Evolutionary conservation across 2,888 invertebrate species (phyloP).

Genomic region (Mechanitis messenoides): DNA sequence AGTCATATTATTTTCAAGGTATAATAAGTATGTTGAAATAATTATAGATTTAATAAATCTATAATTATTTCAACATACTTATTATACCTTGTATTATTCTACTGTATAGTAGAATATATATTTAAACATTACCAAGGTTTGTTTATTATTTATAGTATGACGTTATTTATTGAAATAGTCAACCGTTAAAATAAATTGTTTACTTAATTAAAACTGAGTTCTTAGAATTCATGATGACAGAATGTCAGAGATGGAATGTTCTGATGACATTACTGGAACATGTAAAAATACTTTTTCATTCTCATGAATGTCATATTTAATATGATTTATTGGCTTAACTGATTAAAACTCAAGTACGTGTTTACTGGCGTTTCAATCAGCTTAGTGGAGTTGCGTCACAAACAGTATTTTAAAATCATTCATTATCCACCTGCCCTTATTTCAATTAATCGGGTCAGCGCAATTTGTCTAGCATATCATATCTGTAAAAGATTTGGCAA

Average conservation of each 20-base stretch:
- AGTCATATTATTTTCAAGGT: too few species aligned
- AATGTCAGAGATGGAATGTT: neutral
- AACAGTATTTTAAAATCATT: neutral
- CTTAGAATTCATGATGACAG: slow-evolving; percentile 9
- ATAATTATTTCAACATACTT: too few species aligned
- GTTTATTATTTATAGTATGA: slow-evolving; percentile 5
- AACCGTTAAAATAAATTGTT: slow-evolving; percentile 17
- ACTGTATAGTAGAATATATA: neutral
- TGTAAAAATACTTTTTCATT: slow-evolving; percentile 1
- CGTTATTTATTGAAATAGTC: slow-evolving; percentile 19
- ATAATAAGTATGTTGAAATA: too few species aligned
- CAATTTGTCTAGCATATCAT: too few species aligned
- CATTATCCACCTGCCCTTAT: too few species aligned
- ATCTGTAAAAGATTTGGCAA: too few species aligned
- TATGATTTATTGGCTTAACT: neutral
- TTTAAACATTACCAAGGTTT: neutral
- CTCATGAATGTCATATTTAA: neutral
- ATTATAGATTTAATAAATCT: too few species aligned
- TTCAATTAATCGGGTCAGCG: too few species aligned
- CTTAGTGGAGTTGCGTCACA: neutral
- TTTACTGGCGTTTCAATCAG: neutral
- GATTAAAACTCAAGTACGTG: neutral
- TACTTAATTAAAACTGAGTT: slow-evolving; percentile 17
- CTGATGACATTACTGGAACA: slow-evolving; percentile 1
- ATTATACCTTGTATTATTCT: too few species aligned